phyloP scores from a whole-genome alignment of 2,888 invertebrate species.

The Rhabditophanes sp. region DNA sequence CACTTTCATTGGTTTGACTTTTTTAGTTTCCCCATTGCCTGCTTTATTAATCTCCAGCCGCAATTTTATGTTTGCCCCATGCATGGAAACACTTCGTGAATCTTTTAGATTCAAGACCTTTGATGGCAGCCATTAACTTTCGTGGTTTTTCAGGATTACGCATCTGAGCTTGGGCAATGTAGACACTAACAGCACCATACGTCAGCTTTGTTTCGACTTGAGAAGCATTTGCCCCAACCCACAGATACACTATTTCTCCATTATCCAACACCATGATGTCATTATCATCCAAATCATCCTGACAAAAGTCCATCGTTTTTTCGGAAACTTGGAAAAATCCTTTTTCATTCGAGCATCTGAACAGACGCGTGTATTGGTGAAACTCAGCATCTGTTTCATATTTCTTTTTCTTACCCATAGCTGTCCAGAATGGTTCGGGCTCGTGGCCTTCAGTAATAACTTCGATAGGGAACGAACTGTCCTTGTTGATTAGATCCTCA shows the following conservation, averaged over 20 bases:
- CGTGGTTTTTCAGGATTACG: conserved; percentile 78
- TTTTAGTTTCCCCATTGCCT: no score
- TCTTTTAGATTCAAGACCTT: conserved; percentile 80
- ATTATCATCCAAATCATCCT: conserved; percentile 96
- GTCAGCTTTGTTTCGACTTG: conserved; percentile 97
- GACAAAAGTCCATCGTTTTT: conserved; percentile 93
- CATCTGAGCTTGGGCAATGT: conserved; percentile 85
- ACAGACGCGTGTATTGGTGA: conserved; percentile 78
- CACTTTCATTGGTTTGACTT: no score
- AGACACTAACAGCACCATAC: conserved; percentile 95
- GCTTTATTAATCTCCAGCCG: conserved; percentile 48
- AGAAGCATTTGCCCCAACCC: conserved; percentile 87
- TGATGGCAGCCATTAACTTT: conserved; percentile 79
- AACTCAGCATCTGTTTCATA: conserved; percentile 59
- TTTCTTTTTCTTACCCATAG: conserved; percentile 32
- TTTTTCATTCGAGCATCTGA: conserved; percentile 96
- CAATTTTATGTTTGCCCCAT: conserved; percentile 75
- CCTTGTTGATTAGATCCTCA: conserved; percentile 8
- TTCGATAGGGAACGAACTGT: conserved; percentile 10
- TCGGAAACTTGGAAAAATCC: conserved; percentile 97
- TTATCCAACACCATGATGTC: conserved; percentile 99
- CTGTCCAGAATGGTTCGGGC: conserved; percentile 33
- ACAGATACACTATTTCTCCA: conserved; percentile 88
- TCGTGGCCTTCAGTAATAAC: conserved; percentile 33
- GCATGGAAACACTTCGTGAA: conserved; percentile 98